phyloP scores from a whole-genome alignment of 2,888 invertebrate genomes.

The Caenorhabditis sp. region DNA sequence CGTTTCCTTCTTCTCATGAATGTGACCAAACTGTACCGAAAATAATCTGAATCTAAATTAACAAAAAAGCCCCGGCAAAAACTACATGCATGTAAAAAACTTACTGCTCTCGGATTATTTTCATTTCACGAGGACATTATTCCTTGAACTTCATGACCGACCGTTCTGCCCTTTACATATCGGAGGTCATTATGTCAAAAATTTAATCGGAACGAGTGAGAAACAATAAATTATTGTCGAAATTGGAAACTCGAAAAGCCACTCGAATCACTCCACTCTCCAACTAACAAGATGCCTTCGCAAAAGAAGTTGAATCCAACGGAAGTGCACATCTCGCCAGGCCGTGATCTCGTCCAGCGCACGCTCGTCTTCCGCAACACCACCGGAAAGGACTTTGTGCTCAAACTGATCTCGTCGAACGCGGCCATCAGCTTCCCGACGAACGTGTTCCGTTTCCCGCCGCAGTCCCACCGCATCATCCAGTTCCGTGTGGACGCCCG shows the following conservation, averaged over 20 bases:
- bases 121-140: too few relatives aligned
- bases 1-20: slow-evolving; percentile 36
- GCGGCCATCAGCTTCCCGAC: slow-evolving; percentile 38
- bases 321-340: slow-evolving; percentile 38
- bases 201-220: too few relatives aligned
- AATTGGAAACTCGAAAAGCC: slow-evolving; percentile 12
- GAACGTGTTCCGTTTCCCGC: slow-evolving; percentile 53
- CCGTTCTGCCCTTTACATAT: too few relatives aligned
- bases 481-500: slow-evolving; percentile 45
- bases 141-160: too few relatives aligned
- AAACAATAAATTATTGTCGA: too few relatives aligned
- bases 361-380: slow-evolving; percentile 51
- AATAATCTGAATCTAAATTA: too few relatives aligned
- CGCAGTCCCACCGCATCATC: slow-evolving; percentile 36
- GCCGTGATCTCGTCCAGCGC: slow-evolving; percentile 48
- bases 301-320: slow-evolving; percentile 51
- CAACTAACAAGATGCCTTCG: slow-evolving; percentile 43
- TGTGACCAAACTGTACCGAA: too few relatives aligned
- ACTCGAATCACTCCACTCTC: slow-evolving; percentile 34
- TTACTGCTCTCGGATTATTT: too few relatives aligned
- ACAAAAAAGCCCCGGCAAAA: too few relatives aligned
- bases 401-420: slow-evolving; percentile 39
- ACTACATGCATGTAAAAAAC: too few relatives aligned
- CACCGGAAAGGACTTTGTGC: slow-evolving; percentile 51
- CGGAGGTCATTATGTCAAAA: too few relatives aligned